Base-by-base conservation (phyloP, 2,797 vertebrate genomes). In the Arrhamphus sclerolepis region DNA sequence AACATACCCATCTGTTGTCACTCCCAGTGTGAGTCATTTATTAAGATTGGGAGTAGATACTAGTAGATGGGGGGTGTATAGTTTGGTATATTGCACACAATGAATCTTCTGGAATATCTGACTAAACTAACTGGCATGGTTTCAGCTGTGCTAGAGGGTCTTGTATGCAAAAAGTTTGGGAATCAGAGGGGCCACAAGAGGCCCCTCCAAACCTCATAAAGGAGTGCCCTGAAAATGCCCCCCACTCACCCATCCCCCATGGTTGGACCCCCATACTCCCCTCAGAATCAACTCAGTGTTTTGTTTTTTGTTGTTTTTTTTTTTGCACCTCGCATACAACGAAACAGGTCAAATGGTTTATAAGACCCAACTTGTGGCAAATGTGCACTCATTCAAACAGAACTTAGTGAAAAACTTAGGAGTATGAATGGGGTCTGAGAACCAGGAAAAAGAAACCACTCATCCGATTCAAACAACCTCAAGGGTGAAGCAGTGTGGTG, bases 331-430 rank as follows among this genome's bases (percentile, higher is more conserved):
- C n/a, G n/a, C n/a, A n/a, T n/a, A n/a, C n/a, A n/a, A 85, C 70
- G 87, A 91, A 92, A 81, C 89, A 82, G 91, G 91, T 90, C 91
- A 92, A 89, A 91, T 62, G 74, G 83, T 91, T 89, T 89, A 89
- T 82, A 82, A 77, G 79, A 86, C 82, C 80, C 86, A 88, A 89
- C 86, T 87, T 88, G 81, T 85, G 78, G 84, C 81, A 48, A 90
- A 87, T 88, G 86, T 87, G 87, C 83, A 85, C 86, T 87, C 89
- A 88, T 83, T 91, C 88, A 86, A 84, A 89, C 77, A 84, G 84
- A 88, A 87, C 83, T 68, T 84, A 85, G 84, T 74, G 85, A 81
- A 77, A 69, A 86, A 83, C 85, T 76, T 64, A 82, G 84, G 80
- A 77, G 78, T 70, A 73, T 70, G 82, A 88, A 82, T 84, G 77